Base-by-base conservation (phyloP, 1,140 invertebrate species). In the Thrips palmi region DNA sequence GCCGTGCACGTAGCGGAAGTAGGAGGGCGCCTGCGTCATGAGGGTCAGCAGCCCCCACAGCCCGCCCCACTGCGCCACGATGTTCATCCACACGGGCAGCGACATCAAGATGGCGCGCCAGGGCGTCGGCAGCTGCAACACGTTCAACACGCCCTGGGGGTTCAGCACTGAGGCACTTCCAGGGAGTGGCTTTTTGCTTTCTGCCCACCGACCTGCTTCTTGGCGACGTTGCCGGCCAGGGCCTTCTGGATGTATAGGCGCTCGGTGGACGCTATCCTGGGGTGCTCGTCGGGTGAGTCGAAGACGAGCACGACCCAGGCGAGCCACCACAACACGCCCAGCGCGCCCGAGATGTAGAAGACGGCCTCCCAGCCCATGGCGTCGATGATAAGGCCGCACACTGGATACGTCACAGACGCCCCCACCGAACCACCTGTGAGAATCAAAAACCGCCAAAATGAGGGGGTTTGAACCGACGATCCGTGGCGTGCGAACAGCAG, bases 21-120 rank as follows among this genome's bases (percentile, higher is more conserved):
- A 78, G 47, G 64, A 65, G n/a, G 74, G 74, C 19, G 74, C 74
- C 24, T 62, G 62, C 45, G 72, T 69, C 45, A 77, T 76, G 45
- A 77, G 77, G 15, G 71, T 64, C 47, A 77, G 77, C 51, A 76
- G 72, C 1, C 75, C 65, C 70, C 73, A 77, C 52, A 77, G 77
- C 39, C 74, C 58, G 14, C 74, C 74, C 46, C 76, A 77, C 1
- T 73, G 77, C 1, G 74, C 77, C 22, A 77, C 65, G 5, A 65
- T 70, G 47, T 89, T 79, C 0, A 82, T 73, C 81, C 80, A 87
- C 3, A 81, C 75, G 6, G 84, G 76, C 40, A 66, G 50, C 0
- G 81, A 87, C 5, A 58, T 77, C 8, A 88, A 58, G 31, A 92
- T 83, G 4, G 64, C 54, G 29, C 57, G 59, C 82, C 83, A 88